phyloP scores from a whole-genome alignment of 2,888 invertebrate genomes.

The Galerucella pusilla region DNA sequence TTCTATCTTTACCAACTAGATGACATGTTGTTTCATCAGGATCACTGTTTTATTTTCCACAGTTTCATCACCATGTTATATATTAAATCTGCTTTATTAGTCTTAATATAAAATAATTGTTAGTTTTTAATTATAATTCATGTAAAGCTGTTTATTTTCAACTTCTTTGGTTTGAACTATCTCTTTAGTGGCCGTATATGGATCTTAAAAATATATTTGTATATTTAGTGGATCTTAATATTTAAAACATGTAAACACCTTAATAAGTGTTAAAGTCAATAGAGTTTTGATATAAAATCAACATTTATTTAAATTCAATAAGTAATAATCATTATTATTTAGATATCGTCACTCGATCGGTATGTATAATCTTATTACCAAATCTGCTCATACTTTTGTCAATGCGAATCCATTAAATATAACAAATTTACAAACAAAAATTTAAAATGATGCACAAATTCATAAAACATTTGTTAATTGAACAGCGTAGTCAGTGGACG shows the following conservation, averaged over 20 bases:
- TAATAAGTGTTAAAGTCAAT: neutral
- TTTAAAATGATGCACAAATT: constrained; percentile 43
- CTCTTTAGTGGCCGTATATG: constrained; percentile 13
- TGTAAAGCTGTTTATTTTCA: constrained; percentile 30
- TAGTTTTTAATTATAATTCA: constrained; percentile 20
- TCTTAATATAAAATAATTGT: neutral
- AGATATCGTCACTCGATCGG: neutral
- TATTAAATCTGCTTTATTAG: neutral
- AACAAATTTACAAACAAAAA: constrained; percentile 24
- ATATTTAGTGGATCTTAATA: constrained; percentile 34
- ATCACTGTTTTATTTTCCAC: neutral
- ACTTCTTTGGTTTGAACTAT: neutral
- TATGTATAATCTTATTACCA: neutral
- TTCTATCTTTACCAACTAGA: too few species aligned
- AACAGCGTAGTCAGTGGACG: constrained; percentile 45
- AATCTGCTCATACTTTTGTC: neutral
- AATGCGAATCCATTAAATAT: constrained; percentile 33
- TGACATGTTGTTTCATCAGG: too few species aligned
- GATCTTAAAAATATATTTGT: constrained; percentile 32
- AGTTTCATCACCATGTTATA: neutral
- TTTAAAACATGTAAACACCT: constrained; percentile 8
- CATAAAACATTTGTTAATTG: constrained; percentile 43
- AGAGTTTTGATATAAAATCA: constrained; percentile 8
- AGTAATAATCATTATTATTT: neutral
- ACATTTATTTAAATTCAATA: constrained; percentile 14